These are phyloP conservation scores for Eurystomus gularis DNA, from an alignment of 2,113 vertebrate species.

Conservation along the genomic window DNA sequence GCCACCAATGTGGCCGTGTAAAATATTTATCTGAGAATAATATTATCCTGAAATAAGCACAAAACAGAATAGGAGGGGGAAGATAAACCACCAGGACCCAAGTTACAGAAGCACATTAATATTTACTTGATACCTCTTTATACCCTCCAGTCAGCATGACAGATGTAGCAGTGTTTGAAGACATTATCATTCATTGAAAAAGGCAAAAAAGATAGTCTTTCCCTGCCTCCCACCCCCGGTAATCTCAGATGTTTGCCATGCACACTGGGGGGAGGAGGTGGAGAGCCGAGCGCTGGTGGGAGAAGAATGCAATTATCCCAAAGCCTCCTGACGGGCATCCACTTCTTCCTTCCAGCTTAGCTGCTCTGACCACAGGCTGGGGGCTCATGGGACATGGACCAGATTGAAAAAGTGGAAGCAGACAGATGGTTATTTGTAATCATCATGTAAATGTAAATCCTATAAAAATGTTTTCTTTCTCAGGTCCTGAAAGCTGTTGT, in stretches of 20 bases:
- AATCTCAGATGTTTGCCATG: neutral
- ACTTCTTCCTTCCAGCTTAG: constrained; percentile 51
- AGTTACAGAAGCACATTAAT: constrained; percentile 53
- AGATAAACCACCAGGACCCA: neutral
- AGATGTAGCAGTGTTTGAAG: constrained; percentile 71
- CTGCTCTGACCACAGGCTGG: constrained; percentile 61
- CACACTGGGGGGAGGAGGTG: neutral
- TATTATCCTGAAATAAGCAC: neutral
- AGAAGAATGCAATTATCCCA: constrained; percentile 79
- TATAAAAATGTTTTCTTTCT: constrained; percentile 58
- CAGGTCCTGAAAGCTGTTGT: constrained; percentile 28
- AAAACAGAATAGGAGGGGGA: neutral
- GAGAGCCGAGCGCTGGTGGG: constrained; percentile 54
- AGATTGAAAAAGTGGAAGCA: constrained; percentile 72
- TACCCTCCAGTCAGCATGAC: constrained; percentile 73
- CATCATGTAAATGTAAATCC: constrained; percentile 74
- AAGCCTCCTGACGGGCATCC: constrained; percentile 52
- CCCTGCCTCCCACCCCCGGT: neutral
- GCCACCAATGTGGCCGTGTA: neutral
- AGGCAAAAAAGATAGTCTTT: constrained; percentile 58
- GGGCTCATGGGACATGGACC: constrained; percentile 62
- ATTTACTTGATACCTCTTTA: constrained; percentile 66
- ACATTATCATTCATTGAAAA: constrained; percentile 50
- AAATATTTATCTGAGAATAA: neutral
- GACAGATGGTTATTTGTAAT: constrained; percentile 81